Conservation (phyloP, 2,888 invertebrate genomes). For the Catocala fraxini region DNA sequence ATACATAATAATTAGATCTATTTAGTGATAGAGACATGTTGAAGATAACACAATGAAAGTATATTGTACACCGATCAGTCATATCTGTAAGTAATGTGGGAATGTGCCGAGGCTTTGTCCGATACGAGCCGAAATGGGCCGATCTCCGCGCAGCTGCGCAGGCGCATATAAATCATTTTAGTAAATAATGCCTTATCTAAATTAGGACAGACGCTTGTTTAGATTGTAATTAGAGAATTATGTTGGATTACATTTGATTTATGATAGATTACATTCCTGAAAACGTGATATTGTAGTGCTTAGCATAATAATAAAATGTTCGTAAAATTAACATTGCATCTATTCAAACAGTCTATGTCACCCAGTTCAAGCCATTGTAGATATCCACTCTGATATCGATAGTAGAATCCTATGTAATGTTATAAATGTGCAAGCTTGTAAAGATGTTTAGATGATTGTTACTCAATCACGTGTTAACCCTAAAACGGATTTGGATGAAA, state of each 20-base stretch:
- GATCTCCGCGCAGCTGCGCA: slow-evolving; percentile 65
- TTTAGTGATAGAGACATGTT: slow-evolving; percentile 41
- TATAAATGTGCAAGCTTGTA: no score
- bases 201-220: slow-evolving; percentile 66
- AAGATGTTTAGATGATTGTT: no score
- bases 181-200: slow-evolving; percentile 68
- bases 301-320: no score
- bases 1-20: slow-evolving; percentile 34
- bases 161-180: slow-evolving; percentile 76
- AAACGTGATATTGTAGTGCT: background rate
- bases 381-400: no score
- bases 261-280: background rate
- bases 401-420: no score
- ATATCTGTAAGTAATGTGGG: slow-evolving; percentile 81
- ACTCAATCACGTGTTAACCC: no score
- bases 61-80: slow-evolving; percentile 69
- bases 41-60: slow-evolving; percentile 57
- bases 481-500: no score
- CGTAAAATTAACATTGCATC: no score
- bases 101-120: slow-evolving; percentile 69
- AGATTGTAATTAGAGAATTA: slow-evolving; percentile 60
- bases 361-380: no score
- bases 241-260: slow-evolving; percentile 18
- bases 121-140: slow-evolving; percentile 30
- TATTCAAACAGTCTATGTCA: no score